Percentiles rank a stretch among this genome's conserved stretches.
These are phyloP conservation scores for Tympanuchus pallidicinctus DNA, from an alignment of 2,113 vertebrate species.

Conservation along the genomic window DNA sequence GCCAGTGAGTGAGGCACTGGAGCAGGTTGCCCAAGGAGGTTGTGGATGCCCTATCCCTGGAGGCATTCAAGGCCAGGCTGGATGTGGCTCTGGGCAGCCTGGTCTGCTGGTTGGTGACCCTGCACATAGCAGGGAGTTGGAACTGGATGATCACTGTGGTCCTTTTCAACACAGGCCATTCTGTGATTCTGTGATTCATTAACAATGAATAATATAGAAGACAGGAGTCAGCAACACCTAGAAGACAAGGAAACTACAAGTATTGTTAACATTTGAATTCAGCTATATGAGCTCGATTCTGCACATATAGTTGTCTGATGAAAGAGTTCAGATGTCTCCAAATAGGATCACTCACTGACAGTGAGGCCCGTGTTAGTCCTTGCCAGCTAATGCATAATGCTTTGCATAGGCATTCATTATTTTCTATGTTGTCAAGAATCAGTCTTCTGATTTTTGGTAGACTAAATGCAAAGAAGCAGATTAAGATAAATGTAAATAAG, in stretches of 20 bases:
- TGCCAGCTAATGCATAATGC: neutral
- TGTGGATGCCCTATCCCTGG: no score
- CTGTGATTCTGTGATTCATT: no score
- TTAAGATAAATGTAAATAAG: neutral
- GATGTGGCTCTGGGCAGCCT: no score
- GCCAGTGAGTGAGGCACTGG: no score
- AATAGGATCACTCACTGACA: neutral
- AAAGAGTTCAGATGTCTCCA: neutral
- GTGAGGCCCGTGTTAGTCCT: neutral
- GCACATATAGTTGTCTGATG: neutral
- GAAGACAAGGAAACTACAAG: neutral
- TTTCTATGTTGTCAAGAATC: neutral
- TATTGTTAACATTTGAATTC: neutral
- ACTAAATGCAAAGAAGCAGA: neutral
- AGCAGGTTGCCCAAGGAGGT: no score
- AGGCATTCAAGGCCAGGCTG: no score
- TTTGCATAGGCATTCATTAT: fast-evolving
- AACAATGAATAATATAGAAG: neutral
- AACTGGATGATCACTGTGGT: no score
- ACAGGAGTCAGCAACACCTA: neutral
- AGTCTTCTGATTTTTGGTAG: neutral
- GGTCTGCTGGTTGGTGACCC: no score
- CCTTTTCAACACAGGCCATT: no score
- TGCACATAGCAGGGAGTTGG: no score
- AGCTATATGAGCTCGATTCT: neutral